Evolutionary conservation across 2,797 vertebrate genomes (phyloP).

Genomic region (Myoxocephalus aenaeus): DNA sequence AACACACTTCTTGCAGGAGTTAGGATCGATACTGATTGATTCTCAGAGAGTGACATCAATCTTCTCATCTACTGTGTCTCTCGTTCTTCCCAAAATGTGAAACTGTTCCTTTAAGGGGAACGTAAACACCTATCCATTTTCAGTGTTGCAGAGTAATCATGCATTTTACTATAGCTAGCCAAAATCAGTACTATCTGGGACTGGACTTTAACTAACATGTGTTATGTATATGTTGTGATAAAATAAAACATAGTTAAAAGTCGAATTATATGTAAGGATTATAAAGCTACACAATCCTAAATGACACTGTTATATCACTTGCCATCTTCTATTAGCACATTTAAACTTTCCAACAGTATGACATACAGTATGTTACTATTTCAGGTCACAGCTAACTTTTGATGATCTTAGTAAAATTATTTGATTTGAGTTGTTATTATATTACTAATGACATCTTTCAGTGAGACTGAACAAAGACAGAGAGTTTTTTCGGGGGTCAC

Average conservation of each 20-base stretch:
- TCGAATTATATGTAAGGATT: not conserved
- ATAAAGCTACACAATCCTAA: not conserved
- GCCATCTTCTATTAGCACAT: not conserved
- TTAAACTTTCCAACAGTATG: not conserved
- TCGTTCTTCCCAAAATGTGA: not conserved
- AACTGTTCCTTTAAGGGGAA: not conserved
- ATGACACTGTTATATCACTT: not conserved
- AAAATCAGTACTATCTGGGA: not conserved
- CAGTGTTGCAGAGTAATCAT: not conserved
- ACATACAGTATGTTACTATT: not conserved
- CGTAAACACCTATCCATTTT: not conserved
- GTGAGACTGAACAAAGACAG: not conserved
- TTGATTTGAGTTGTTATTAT: slow-evolving; percentile 14
- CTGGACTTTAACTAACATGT: not conserved
- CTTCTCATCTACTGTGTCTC: not conserved
- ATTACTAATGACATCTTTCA: slow-evolving; percentile 17
- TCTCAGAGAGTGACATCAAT: not conserved
- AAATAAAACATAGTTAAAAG: not conserved
- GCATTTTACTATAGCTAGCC: not conserved
- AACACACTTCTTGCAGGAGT: not conserved
- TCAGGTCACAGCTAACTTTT: slow-evolving; percentile 23
- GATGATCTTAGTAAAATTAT: slow-evolving; percentile 19
- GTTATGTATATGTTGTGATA: not conserved
- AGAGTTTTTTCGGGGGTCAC: not conserved
- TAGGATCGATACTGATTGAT: not conserved